phyloP scores from a whole-genome alignment of 2,888 invertebrate genomes.

The Tuberolachnus salignus region DNA sequence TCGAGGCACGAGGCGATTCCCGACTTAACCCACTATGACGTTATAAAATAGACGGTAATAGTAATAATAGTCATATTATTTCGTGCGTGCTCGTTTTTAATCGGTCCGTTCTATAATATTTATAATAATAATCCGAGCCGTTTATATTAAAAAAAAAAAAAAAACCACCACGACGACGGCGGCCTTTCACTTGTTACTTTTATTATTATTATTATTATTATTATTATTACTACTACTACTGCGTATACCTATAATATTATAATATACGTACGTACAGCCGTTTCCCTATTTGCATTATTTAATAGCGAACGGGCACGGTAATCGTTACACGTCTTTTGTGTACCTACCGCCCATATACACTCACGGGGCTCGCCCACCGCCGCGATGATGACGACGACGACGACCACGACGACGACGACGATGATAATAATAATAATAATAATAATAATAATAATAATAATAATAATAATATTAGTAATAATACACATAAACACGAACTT shows the following conservation, averaged over 20 bases:
- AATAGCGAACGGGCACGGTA: neutral
- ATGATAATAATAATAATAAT: no score
- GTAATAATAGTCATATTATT: no score
- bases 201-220: no score
- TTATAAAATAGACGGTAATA: no score
- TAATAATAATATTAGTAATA: no score
- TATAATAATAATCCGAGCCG: conserved; percentile 19
- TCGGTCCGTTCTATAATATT: conserved; percentile 34
- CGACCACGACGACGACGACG: no score
- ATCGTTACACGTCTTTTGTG: neutral
- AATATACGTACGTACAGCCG: neutral
- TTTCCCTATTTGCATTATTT: conserved; percentile 39
- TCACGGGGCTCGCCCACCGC: no score
- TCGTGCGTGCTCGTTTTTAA: conserved; percentile 8
- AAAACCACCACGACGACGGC: neutral
- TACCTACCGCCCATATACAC: no score
- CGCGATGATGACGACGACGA: no score
- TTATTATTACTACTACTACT: no score
- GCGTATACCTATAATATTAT: neutral
- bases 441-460: no score
- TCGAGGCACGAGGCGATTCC: neutral
- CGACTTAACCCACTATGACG: neutral
- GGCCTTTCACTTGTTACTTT: conserved; percentile 33
- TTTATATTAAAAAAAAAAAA: no score
- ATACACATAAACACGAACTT: neutral